These are phyloP conservation scores for Fistularia tabacaria DNA, from an alignment of 2,797 vertebrate genomes.

Conservation along the genomic window DNA sequence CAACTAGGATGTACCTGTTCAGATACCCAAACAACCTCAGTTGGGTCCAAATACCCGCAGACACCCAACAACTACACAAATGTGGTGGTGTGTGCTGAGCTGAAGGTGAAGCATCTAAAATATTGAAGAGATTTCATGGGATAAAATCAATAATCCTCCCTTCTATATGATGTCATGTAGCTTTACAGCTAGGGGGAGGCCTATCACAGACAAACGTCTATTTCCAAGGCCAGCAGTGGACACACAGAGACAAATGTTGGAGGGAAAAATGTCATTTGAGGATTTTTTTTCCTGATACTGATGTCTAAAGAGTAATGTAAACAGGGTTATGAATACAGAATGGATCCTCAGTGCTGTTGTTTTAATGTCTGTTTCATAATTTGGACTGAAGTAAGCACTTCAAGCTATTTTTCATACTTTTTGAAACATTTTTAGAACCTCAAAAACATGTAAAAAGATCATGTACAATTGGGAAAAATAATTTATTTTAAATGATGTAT, in stretches of 20 bases:
- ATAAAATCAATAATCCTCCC: conserved; percentile 44
- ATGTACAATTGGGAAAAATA: no score
- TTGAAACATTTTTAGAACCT: no score
- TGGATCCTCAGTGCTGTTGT: no score
- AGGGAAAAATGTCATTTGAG: neutral
- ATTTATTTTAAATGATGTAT: no score
- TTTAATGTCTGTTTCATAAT: no score
- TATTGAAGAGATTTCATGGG: conserved; percentile 34
- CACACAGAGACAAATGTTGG: neutral
- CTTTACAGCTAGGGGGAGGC: conserved; percentile 21
- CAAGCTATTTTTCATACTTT: no score
- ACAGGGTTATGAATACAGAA: no score
- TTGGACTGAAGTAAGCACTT: no score
- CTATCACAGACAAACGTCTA: conserved; percentile 5
- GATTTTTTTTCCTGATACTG: neutral
- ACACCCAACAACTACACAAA: conserved; percentile 14
- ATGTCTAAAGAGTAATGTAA: neutral
- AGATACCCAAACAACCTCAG: neutral
- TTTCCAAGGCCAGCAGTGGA: conserved; percentile 5
- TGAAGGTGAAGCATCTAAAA: conserved; percentile 29
- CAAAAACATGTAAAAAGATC: no score
- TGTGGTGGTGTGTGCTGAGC: conserved; percentile 18
- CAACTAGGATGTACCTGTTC: neutral
- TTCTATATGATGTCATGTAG: conserved; percentile 33
- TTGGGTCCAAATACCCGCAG: neutral